phyloP scores from a whole-genome alignment of 2,113 vertebrate species.

The Lagopus leucura region DNA sequence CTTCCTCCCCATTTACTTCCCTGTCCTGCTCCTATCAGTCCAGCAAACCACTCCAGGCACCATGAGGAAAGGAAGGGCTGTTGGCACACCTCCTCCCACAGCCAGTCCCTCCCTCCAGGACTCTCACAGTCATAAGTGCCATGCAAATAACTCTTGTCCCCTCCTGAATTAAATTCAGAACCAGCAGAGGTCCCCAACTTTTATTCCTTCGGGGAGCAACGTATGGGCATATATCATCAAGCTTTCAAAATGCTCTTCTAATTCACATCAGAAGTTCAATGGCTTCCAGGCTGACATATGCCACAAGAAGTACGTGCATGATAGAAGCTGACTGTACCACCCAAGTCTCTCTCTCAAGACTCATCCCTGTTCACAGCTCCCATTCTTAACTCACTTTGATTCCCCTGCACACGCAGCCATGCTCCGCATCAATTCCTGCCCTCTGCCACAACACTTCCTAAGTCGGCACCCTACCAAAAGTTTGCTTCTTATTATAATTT shows the following conservation, averaged over 20 bases:
- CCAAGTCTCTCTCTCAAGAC: neutral
- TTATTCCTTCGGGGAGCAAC: neutral
- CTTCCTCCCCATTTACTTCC: fast-evolving
- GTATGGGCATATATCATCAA: neutral
- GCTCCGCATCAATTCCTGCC: neutral
- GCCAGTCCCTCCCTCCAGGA: neutral
- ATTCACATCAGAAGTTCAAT: fast-evolving
- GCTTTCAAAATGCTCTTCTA: neutral
- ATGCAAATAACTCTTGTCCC: neutral
- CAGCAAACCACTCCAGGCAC: fast-evolving
- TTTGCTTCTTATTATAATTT: neutral
- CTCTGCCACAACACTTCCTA: neutral
- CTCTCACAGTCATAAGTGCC: fast-evolving
- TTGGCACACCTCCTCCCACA: neutral
- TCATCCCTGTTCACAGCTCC: neutral
- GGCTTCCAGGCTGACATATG: neutral
- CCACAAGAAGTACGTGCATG: fast-evolving
- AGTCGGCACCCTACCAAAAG: neutral
- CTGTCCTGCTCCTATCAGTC: neutral
- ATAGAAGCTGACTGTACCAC: neutral
- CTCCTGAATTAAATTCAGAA: neutral
- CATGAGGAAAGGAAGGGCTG: neutral
- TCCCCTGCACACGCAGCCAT: neutral
- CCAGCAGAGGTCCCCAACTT: neutral
- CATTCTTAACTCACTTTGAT: neutral